Evolutionary conservation across 2,888 invertebrate genomes (phyloP), one percentile per base, ranked within the genome.

Genomic region (Oxyscelio sp.): DNA sequence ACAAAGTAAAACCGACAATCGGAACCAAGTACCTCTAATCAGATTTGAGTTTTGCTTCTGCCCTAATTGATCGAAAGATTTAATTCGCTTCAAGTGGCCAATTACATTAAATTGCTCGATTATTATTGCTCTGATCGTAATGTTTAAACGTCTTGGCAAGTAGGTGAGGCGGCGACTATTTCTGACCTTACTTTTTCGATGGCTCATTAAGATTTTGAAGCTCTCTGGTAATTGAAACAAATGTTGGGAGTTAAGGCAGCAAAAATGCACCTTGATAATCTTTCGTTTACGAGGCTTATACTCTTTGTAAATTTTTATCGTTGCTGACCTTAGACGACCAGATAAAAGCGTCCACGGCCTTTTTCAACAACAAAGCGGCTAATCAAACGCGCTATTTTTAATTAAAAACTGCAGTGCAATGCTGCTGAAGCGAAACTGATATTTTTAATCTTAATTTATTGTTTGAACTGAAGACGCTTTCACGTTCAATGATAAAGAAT

Each of bases 1-100:
- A 73, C 61, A 73, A 73, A 74, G 74, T 74, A 63, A 54, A 63
- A 63, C 63, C 54, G 22, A 63, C 43, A 54, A 54, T 52, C 34
- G 27, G 19, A 52, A 45, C 43, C 38, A 31, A 74, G 43, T 19
- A 4, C 1, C 11, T 59, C 54, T 54, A 58, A 75, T 65, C 65
- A 65, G 43, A 75, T 65, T 65, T 58, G 31, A 56, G 43, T 58
- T 56, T 48, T 65, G 65, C 27, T 27, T 24, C n/a, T 19, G 6
- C 45, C 13, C 21, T 63, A 65, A 75, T 75, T 65, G 31, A 54
- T 24, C 19, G 19, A 75, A 65, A 65, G 40, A 40, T 19, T 52
- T 27, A 22, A 56, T 45, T 45, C 31, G 34, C 13, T 40, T 50
- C 63, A 73, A 63, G 40, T 34, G 50, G 21, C 11, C 54, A 63